Evolutionary conservation across 2,888 invertebrate species (phyloP), one percentile per base, ranked within the genome.

Genomic region (Choristoneura rosaceana): DNA sequence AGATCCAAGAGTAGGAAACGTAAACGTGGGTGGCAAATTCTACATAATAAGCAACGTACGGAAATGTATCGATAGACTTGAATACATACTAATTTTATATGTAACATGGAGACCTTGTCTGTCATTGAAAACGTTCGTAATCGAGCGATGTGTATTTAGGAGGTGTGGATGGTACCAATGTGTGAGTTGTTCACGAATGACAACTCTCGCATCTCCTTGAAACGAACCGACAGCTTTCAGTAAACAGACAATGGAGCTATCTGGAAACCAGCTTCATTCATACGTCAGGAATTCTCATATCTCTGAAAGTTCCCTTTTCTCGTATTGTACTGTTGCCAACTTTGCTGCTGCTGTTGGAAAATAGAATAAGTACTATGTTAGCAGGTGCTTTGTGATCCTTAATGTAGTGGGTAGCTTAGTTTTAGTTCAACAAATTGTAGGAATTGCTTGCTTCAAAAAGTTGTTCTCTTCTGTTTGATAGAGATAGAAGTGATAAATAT

Each of bases 221-320:
- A 65, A 59, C 58, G 59, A 50, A 45, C n/a, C 64, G 65, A 61
- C 59, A 63, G 73, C 63, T 59, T 73, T 73, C 68, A 68, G 41
- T 50, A 58, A 50, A 64, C 63, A 73, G 52, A 71, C 68, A 73
- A 73, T 73, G 55, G 38, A 50, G 8, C 60, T 15, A 45, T 34
- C 47, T 15, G 33, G 67, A 63, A 67, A 59, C 38, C 62, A 43
- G 58, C 63, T 5, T 38, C 62, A 68, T 71, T 71, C 58, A 63
- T 64, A 68, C 25, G 62, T 67, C 58, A 61, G 58, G 15, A 50
- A 50, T 62, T 62, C 58, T 71, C 62, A 34, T 73, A 69, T 69
- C 67, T 73, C 17, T 47, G 50, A 45, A 47, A 59, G 68, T 64
- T 52, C n/a, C 59, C 55, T 63, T 71, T 47, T 68, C 50, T 50